Conservation (phyloP, 2,888 invertebrate genomes). For the Trachelus tabidus region DNA sequence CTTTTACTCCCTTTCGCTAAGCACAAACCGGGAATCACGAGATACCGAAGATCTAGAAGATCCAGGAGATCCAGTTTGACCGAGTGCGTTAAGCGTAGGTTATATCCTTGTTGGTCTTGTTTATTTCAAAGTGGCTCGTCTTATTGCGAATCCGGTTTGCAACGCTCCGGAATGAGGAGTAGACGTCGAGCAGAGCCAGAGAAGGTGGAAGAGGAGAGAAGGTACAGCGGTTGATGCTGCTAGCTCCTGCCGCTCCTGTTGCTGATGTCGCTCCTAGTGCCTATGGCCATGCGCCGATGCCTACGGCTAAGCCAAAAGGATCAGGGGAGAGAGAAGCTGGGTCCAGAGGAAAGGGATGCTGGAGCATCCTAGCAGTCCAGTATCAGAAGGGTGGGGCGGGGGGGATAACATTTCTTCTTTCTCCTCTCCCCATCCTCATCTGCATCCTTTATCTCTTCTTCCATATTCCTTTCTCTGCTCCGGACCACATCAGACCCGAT, state of each 20-base stretch:
- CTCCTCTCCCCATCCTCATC: neutral
- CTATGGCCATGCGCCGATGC: slow-evolving; percentile 13
- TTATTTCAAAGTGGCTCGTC: slow-evolving; percentile 26
- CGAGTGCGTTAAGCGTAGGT: slow-evolving; percentile 29
- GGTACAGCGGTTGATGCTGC: slow-evolving; percentile 22
- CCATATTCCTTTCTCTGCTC: slow-evolving; percentile 3
- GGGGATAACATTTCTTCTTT: neutral
- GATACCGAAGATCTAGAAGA: slow-evolving; percentile 8
- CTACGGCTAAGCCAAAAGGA: neutral
- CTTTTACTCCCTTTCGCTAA: neutral
- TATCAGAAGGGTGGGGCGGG: neutral
- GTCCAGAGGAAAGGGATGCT: neutral
- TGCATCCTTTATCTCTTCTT: neutral
- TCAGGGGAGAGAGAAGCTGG: neutral
- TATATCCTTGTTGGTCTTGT: slow-evolving; percentile 10
- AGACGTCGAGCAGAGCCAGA: neutral
- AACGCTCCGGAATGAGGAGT: slow-evolving; percentile 28
- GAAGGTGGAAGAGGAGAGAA: neutral
- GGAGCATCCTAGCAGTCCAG: neutral
- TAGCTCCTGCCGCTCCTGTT: slow-evolving; percentile 15
- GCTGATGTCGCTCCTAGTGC: slow-evolving; percentile 17
- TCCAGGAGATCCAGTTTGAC: slow-evolving; percentile 48
- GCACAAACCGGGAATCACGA: neutral
- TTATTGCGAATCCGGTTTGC: slow-evolving; percentile 64
- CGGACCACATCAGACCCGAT: slow-evolving; percentile 1